phyloP scores from a whole-genome alignment of 2,888 invertebrate species.

The Clusia tigrina region DNA sequence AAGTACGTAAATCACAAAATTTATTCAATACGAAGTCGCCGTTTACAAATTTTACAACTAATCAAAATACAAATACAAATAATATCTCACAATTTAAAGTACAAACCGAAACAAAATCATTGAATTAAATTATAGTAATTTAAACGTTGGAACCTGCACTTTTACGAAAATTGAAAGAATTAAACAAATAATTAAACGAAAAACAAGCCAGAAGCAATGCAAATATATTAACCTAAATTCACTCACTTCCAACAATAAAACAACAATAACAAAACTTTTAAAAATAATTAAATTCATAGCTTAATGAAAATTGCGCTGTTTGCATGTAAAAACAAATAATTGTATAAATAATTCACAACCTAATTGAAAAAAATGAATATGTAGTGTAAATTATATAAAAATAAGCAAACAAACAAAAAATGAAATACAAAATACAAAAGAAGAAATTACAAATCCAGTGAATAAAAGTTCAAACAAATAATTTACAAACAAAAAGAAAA shows the following conservation, averaged over 20 bases:
- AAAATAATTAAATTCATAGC: too few species aligned
- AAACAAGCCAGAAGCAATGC: neutral
- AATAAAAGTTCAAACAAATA: constrained; percentile 33
- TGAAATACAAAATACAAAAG: too few species aligned
- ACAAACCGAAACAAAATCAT: too few species aligned
- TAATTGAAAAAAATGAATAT: constrained; percentile 25
- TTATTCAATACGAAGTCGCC: constrained; percentile 14
- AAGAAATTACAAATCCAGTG: constrained; percentile 15
- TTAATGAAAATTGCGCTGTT: neutral
- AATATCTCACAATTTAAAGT: constrained; percentile 48
- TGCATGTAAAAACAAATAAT: constrained; percentile 18
- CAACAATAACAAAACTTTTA: too few species aligned
- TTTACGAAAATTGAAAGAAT: constrained; percentile 26
- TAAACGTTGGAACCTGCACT: constrained; percentile 26
- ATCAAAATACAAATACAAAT: constrained; percentile 30
- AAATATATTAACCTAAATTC: neutral
- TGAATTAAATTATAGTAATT: too few species aligned
- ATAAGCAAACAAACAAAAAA: constrained; percentile 27
- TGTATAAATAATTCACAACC: constrained; percentile 27
- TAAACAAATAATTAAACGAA: constrained; percentile 32
- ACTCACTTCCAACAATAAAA: neutral
- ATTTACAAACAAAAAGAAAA: constrained; percentile 43
- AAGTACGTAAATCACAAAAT: constrained; percentile 44
- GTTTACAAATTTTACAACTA: constrained; percentile 31
- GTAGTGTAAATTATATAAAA: constrained; percentile 19